These are phyloP conservation scores for Cenopis cana DNA, from an alignment of 2,888 invertebrate genomes.

Conservation along the genomic window DNA sequence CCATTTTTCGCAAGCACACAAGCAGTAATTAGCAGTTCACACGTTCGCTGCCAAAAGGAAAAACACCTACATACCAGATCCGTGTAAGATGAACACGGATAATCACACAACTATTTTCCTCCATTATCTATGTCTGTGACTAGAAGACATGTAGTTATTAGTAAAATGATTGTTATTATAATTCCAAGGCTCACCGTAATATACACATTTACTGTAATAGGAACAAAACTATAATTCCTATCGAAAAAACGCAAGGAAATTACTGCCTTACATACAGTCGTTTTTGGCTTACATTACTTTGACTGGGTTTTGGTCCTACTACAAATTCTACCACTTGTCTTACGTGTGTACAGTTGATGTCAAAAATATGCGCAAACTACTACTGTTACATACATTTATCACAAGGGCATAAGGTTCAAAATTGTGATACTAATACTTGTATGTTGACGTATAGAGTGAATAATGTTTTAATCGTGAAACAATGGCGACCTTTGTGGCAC, in stretches of 20 bases:
- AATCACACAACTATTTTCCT: constrained; percentile 12
- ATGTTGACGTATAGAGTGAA: neutral
- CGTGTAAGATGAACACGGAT: neutral
- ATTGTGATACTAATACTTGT: too few species aligned
- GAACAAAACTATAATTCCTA: neutral
- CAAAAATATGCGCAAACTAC: neutral
- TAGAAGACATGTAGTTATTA: constrained; percentile 46
- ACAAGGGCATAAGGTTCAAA: too few species aligned
- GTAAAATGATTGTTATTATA: constrained; percentile 46
- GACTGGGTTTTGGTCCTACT: neutral
- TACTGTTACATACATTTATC: neutral
- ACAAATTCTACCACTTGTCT: constrained; percentile 31
- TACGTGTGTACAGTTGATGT: neutral
- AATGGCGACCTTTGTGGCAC: constrained; percentile 12
- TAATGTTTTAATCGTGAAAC: constrained; percentile 4
- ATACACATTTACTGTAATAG: constrained; percentile 32
- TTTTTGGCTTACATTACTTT: neutral
- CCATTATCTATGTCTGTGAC: constrained; percentile 41
- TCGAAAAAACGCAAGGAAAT: neutral
- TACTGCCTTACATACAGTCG: neutral
- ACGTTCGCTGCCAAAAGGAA: neutral
- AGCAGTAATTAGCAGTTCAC: neutral
- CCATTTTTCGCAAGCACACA: too few species aligned
- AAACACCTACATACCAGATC: neutral
- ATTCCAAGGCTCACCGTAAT: constrained; percentile 43